Percentiles rank a stretch among this genome's conserved stretches.
Conservation (phyloP, 2,888 invertebrate genomes). For the Vannuccia rotundouncinata region DNA sequence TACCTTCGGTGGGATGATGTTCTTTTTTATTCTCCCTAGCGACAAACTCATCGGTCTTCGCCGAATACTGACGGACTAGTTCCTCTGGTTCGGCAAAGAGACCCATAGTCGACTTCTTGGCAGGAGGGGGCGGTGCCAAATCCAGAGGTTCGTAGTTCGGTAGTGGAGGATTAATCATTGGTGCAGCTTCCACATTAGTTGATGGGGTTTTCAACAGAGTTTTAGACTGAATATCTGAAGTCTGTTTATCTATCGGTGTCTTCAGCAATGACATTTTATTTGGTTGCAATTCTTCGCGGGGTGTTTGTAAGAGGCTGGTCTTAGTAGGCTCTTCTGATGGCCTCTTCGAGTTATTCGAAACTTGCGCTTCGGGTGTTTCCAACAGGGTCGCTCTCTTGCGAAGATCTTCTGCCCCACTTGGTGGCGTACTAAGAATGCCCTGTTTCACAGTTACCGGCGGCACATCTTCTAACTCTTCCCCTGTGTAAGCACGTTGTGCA, state of each 20-base stretch:
- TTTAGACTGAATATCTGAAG: no score
- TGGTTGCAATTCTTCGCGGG: not conserved
- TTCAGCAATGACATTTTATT: no score
- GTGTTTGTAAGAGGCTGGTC: not conserved
- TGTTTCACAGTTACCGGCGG: not conserved
- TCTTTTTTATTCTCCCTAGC: not conserved
- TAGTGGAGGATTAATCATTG: not conserved
- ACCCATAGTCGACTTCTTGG: not conserved
- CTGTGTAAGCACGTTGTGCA: not conserved
- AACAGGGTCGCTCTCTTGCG: not conserved
- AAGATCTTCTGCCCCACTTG: not conserved
- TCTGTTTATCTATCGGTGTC: no score
- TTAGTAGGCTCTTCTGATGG: not conserved
- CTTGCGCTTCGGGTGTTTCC: not conserved
- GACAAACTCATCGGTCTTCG: not conserved
- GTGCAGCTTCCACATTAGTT: not conserved
- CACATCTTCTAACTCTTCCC: not conserved
- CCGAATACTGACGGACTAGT: not conserved
- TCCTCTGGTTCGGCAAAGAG: not conserved
- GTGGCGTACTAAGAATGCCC: not conserved
- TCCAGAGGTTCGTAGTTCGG: not conserved
- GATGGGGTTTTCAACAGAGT: not conserved
- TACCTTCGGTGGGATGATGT: not conserved
- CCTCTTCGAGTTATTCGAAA: no score
- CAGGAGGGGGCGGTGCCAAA: not conserved